A percentile compares a stretch with the other conserved stretches of the same genome.
phyloP scores from a whole-genome alignment of 2,113 vertebrate genomes.

The Gambusia holbrooki region DNA sequence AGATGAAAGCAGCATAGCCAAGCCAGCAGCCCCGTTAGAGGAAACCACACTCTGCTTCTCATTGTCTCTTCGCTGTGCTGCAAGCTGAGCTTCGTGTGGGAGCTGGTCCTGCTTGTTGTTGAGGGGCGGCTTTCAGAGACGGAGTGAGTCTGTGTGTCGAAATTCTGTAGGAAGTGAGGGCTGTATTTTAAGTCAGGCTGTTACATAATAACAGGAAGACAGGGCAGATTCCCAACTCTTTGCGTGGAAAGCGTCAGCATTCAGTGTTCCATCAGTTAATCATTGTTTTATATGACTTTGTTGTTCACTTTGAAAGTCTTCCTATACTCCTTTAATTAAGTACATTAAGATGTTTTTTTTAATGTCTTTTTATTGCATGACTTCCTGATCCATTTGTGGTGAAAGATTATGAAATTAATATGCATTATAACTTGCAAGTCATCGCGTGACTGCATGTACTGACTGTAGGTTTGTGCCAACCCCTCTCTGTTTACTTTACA shows the following conservation, averaged over 20 bases:
- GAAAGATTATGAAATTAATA: background rate
- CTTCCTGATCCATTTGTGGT: too few relatives aligned
- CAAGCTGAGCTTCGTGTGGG: constrained; percentile 13
- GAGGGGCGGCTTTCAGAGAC: constrained; percentile 25
- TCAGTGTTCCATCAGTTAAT: constrained; percentile 10
- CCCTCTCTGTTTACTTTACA: constrained; percentile 34
- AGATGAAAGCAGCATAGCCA: constrained; percentile 60
- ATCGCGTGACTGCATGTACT: background rate
- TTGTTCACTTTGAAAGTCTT: background rate
- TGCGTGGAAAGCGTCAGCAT: constrained; percentile 3
- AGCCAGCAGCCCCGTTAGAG: constrained; percentile 53
- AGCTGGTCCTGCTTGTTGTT: constrained; percentile 3
- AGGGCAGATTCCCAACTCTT: constrained; percentile 30
- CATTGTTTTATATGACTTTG: constrained; percentile 4
- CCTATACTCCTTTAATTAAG: background rate
- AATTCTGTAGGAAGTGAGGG: constrained; percentile 38
- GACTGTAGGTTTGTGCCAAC: constrained; percentile 10
- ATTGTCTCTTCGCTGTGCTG: constrained; percentile 46
- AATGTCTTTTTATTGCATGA: background rate
- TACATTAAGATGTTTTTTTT: background rate
- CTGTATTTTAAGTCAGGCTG: constrained; percentile 21
- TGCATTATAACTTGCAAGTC: constrained; percentile 18
- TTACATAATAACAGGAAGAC: constrained; percentile 43
- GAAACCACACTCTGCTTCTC: constrained; percentile 48
- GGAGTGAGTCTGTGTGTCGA: constrained; percentile 20